phyloP scores from a whole-genome alignment of 2,888 invertebrate genomes.

The Halictus ligatus region DNA sequence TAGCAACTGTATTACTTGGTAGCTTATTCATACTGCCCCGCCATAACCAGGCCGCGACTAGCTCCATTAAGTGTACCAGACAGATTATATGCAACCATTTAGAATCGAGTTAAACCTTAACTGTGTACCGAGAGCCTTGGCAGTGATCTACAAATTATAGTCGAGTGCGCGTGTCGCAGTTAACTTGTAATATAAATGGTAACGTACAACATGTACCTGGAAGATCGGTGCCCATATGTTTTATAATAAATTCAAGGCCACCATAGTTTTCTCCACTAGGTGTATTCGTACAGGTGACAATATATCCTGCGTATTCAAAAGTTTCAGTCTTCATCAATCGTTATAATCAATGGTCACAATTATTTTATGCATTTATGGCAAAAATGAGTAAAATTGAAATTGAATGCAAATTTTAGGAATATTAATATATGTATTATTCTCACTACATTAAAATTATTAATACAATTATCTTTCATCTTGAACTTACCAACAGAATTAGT shows the following conservation, averaged over 20 bases:
- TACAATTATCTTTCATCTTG: background rate
- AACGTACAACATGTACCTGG: background rate
- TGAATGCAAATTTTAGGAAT: no score
- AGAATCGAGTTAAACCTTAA: slow-evolving; percentile 58
- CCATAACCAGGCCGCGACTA: slow-evolving; percentile 55
- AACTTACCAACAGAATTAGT: no score
- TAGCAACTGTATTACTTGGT: slow-evolving; percentile 37
- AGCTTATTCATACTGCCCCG: slow-evolving; percentile 68
- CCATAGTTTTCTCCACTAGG: background rate
- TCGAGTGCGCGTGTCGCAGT: background rate
- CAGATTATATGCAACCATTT: slow-evolving; percentile 65
- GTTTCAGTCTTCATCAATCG: no score
- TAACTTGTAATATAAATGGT: background rate
- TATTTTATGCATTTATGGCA: no score
- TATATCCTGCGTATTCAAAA: no score
- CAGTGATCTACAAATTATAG: slow-evolving; percentile 60
- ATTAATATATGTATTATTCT: no score
- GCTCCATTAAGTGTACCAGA: slow-evolving; percentile 61
- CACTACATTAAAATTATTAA: no score
- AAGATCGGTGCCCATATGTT: background rate
- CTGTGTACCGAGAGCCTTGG: slow-evolving; percentile 31
- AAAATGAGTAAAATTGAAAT: no score
- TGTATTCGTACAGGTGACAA: background rate
- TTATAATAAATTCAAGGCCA: background rate
- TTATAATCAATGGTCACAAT: no score